Evolutionary conservation across 2,113 vertebrate species (phyloP), one percentile per base, ranked within the genome.

Genomic region (Tyto alba): DNA sequence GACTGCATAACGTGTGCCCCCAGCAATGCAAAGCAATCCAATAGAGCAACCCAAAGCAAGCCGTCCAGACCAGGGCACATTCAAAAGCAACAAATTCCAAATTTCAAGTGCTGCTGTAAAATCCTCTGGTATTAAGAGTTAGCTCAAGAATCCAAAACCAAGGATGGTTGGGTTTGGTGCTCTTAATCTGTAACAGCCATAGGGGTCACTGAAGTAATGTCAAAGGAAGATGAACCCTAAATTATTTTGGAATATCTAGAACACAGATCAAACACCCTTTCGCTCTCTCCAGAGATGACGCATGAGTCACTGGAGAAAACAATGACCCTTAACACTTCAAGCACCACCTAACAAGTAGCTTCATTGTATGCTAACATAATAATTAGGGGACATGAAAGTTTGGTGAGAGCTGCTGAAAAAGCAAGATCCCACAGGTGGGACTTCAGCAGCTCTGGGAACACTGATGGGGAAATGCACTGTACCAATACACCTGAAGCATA

Each of bases 1-100:
- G 34, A 45, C n/a, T 0, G 2, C 16, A 4, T 11, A 10, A 13
- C 0, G 1, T 9, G 43, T 18, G 22, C 43, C 69, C 6, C 38
- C 45, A 59, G 63, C 50, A 60, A 36, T 0, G 15, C 69, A 34
- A 17, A 56, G 29, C 27, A 22, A 74, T 22, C 38, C 34, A 27
- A 5, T 1, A 8, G 21, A 29, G 30, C 53, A 29, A 10, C 32
- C 40, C 41, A 6, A 47, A 73, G 53, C 1, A 7, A 75, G 32
- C n/a, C 48, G 26, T 30, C 47, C n/a, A 38, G 25, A 53, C 9
- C 20, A 72, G 10, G 21, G 45, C 53, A 18, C 6, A 1, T 5
- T 36, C 48, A 55, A 29, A 34, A 67, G 36, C 2, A 0, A n/a
- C 36, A 27, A 6, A 3, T n/a, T 29, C 53, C 52, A 45, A 34